These are phyloP conservation scores for Saturnia japonica DNA, from an alignment of 2,888 invertebrate species.

Conservation along the genomic window DNA sequence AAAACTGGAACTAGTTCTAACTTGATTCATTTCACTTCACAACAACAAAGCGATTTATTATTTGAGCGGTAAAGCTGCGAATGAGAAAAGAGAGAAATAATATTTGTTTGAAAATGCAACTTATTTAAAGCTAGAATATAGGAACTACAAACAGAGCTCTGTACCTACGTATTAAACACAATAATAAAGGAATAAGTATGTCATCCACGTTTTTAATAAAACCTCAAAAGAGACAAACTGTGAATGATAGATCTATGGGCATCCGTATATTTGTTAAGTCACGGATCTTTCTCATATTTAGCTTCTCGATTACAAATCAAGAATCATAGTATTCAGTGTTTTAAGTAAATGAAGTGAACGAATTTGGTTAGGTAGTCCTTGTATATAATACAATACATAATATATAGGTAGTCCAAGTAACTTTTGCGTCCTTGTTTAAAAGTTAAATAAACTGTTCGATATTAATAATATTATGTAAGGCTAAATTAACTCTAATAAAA, in stretches of 20 bases:
- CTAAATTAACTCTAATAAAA: too few species aligned
- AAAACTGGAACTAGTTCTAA: not conserved
- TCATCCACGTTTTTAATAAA: constrained; percentile 21
- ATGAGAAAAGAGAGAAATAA: not conserved
- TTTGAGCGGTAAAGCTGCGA: not conserved
- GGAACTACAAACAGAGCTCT: not conserved
- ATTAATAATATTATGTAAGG: too few species aligned
- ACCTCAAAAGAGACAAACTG: constrained; percentile 28
- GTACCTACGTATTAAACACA: not conserved
- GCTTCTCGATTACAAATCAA: not conserved
- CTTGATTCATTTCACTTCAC: not conserved
- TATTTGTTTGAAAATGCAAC: not conserved
- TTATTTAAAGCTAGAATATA: not conserved
- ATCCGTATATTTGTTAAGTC: not conserved
- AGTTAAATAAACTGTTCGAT: too few species aligned
- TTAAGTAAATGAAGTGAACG: not conserved
- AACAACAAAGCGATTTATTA: not conserved
- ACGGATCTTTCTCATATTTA: not conserved
- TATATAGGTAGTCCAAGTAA: too few species aligned
- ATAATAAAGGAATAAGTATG: not conserved
- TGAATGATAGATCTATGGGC: constrained; percentile 2
- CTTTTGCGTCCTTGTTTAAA: too few species aligned
- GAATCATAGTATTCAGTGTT: not conserved
- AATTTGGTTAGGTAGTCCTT: too few species aligned
- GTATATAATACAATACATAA: too few species aligned